Conservation (phyloP, 2,888 invertebrate genomes). For the Erebia aethiops region DNA sequence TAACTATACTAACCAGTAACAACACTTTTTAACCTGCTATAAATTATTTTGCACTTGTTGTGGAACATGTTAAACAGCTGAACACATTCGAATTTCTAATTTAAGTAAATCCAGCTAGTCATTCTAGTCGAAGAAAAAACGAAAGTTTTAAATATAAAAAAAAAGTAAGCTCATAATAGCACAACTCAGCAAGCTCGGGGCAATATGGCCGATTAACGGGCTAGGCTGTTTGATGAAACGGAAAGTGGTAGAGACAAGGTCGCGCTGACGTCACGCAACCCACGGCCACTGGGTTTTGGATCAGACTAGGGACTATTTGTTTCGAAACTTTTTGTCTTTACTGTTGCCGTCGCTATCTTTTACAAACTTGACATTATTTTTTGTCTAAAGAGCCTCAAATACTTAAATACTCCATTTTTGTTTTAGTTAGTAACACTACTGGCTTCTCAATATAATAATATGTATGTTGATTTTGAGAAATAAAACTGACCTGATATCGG, state of each 20-base stretch:
- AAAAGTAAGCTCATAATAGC: slow-evolving; percentile 8
- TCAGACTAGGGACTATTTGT: not conserved
- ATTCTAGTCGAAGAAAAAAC: not conserved
- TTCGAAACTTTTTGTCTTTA: not conserved
- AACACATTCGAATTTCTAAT: slow-evolving; percentile 6
- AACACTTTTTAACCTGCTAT: too few relatives aligned
- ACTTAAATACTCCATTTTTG: too few relatives aligned
- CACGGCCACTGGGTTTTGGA: slow-evolving; percentile 8
- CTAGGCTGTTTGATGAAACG: slow-evolving; percentile 33
- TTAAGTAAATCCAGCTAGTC: not conserved
- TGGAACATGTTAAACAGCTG: not conserved
- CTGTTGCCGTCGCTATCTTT: too few relatives aligned
- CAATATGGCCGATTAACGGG: slow-evolving; percentile 26
- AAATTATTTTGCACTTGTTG: too few relatives aligned
- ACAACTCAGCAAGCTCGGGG: slow-evolving; percentile 11
- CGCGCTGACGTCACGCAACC: slow-evolving; percentile 29
- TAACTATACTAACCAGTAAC: too few relatives aligned
- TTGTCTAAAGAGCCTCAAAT: too few relatives aligned
- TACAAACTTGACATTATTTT: too few relatives aligned
- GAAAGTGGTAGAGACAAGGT: slow-evolving; percentile 36
- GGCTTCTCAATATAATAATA: too few relatives aligned
- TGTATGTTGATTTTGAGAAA: too few relatives aligned
- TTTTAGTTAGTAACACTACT: too few relatives aligned
- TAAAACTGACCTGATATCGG: too few relatives aligned
- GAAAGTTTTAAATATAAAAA: slow-evolving; percentile 3